phyloP scores from a whole-genome alignment of 2,888 invertebrate species.

The Campaea margaritaria region DNA sequence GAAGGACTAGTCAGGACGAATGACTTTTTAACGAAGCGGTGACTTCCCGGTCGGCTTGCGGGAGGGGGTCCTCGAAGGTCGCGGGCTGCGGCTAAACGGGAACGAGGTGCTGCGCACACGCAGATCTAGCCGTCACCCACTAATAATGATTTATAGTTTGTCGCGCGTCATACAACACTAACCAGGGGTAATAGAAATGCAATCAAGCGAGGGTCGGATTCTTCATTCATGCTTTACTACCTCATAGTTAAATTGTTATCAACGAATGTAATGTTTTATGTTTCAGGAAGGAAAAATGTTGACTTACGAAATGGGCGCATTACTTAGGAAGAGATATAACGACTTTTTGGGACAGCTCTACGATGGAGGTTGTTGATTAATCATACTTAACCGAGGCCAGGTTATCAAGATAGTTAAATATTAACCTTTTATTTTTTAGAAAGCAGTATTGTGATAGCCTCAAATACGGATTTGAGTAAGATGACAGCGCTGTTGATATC shows the following conservation, averaged over 20 bases:
- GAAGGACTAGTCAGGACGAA: slow-evolving; percentile 62
- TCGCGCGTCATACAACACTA: slow-evolving; percentile 51
- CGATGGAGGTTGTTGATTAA: slow-evolving; percentile 61
- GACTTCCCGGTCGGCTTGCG: slow-evolving; percentile 66
- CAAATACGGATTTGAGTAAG: slow-evolving; percentile 90
- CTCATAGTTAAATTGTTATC: background rate
- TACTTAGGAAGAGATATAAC: slow-evolving; percentile 82
- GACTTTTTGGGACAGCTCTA: slow-evolving; percentile 79
- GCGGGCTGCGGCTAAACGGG: slow-evolving; percentile 63
- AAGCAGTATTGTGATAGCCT: slow-evolving; percentile 83
- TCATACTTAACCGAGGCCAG: background rate
- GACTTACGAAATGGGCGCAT: slow-evolving; percentile 84
- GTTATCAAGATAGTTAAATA: background rate
- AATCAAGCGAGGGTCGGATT: slow-evolving; percentile 11
- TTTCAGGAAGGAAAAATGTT: slow-evolving; percentile 84
- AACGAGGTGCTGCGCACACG: slow-evolving; percentile 65
- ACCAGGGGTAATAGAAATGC: slow-evolving; percentile 22
- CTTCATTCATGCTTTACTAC: background rate
- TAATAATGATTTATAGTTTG: slow-evolving; percentile 80
- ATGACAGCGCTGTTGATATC: slow-evolving; percentile 89
- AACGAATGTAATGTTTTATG: slow-evolving; percentile 2
- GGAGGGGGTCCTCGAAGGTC: slow-evolving; percentile 74
- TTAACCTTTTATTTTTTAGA: slow-evolving; percentile 46
- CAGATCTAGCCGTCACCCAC: slow-evolving; percentile 63
- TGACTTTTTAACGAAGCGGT: slow-evolving; percentile 66